A percentile compares a stretch with the other conserved stretches of the same genome.
Evolutionary conservation across 2,888 invertebrate species (phyloP).

Genomic region (Ophioninae sp.): DNA sequence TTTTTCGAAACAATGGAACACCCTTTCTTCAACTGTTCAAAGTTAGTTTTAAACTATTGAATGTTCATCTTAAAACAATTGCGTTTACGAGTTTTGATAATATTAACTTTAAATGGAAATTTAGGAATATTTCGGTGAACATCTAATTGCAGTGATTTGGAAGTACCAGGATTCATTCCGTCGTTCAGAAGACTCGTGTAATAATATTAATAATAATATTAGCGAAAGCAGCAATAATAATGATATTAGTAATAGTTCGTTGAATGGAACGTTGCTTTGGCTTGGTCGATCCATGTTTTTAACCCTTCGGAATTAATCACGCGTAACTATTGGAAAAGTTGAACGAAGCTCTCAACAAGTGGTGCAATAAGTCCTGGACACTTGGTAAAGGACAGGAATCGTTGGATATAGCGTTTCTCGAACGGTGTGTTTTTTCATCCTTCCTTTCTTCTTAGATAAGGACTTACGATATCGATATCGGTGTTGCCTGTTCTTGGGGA

Average conservation of each 20-base stretch:
- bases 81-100: background rate
- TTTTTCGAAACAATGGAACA: background rate
- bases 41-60: background rate
- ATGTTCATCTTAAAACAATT: background rate
- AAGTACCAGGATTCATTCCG: background rate
- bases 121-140: background rate
- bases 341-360: slow-evolving; percentile 1
- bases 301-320: background rate
- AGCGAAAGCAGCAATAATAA: background rate
- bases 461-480: background rate
- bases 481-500: background rate
- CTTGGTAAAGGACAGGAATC: background rate
- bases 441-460: background rate
- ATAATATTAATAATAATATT: background rate
- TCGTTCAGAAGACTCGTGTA: background rate
- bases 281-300: background rate
- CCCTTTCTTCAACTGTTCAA: background rate
- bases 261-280: background rate
- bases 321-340: background rate
- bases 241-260: background rate
- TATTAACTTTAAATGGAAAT: background rate
- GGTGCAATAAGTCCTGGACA: background rate
- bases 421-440: background rate
- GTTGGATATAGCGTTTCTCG: background rate
- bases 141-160: background rate